Evolutionary conservation across 2,797 vertebrate species (phyloP), one percentile per base, ranked within the genome.

Genomic region (Crocodylus rhombifer): DNA sequence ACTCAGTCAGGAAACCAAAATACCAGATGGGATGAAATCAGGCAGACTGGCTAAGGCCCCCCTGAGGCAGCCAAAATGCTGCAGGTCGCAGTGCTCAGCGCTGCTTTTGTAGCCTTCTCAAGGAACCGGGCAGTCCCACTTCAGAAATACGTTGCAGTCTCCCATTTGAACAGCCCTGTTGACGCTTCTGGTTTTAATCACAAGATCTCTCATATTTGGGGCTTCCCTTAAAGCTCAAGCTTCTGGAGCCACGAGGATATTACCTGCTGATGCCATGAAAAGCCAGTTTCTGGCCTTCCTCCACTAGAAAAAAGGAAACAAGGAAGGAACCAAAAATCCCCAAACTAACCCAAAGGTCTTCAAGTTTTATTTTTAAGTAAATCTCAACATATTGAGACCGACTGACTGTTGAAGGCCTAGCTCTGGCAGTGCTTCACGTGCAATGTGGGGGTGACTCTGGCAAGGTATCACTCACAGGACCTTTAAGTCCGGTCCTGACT

Each of bases 1-100:
- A 15, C 76, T 67, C 95, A 82, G 93, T 67, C 94, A 0, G 80
- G 65, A 75, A 88, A 93, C 95, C 94, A 80, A 91, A 95, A 88
- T 56, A 93, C 25, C 90, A 93, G 18, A 33, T 33, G 11, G 8
- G 17, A 33, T 20, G 30, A 20, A 20, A 69, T 69, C 30, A 33
- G 12, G 12, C 33, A 12, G 21, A 21, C 9, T 11, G 93, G 60
- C 88, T 92, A 90, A 30, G 30, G 11, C 33, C 94, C 94, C 91
- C 78, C 80, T 86, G 77, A 7, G 88, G 77, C 63, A 18, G 71
- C n/a, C 77, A 56, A 84, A 65, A 25, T 0, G 0, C 83, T 1
- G 17, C 1, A 75, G 3, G 4, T 28, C 16, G 74, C 60, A 0
- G 1, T 8, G 0, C 57, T 65, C 10, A 0, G 26, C 25, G 26